A percentile compares a stretch with the other conserved stretches of the same genome.
These are phyloP conservation scores for Phalacrocorax pelagicus DNA, from an alignment of 2,113 vertebrate species.

Conservation along the genomic window DNA sequence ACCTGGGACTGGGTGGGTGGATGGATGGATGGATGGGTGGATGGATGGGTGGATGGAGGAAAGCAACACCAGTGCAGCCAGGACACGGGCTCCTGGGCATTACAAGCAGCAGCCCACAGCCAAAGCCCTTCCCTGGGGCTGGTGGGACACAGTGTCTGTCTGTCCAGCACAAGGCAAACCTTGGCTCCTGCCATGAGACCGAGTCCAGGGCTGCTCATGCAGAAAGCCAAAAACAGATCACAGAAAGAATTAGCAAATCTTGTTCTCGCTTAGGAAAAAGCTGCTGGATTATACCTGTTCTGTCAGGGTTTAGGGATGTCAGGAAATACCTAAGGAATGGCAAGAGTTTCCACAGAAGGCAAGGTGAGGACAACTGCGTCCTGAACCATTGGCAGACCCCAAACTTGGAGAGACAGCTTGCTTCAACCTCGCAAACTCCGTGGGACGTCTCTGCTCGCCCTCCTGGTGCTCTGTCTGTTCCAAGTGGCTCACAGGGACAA, in stretches of 20 bases:
- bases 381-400: accelerated
- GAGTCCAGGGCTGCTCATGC: not conserved
- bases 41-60: not conserved
- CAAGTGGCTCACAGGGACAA: not conserved
- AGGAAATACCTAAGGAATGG: not conserved
- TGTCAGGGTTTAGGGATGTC: not conserved
- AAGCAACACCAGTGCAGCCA: not conserved
- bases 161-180: not conserved
- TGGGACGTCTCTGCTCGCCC: accelerated
- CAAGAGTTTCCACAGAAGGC: not conserved
- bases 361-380: not conserved
- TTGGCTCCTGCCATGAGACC: not conserved
- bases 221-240: not conserved
- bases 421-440: not conserved
- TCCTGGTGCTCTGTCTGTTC: not conserved
- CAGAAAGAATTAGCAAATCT: not conserved
- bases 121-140: not conserved
- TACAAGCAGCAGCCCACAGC: too few species aligned
- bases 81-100: not conserved
- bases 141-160: not conserved
- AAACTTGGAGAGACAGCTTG: not conserved
- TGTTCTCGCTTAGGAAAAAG: not conserved
- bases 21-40: not conserved
- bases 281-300: not conserved
- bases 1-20: not conserved